phyloP scores from a whole-genome alignment of 2,797 vertebrate species.

The Sebastes trivittatus region DNA sequence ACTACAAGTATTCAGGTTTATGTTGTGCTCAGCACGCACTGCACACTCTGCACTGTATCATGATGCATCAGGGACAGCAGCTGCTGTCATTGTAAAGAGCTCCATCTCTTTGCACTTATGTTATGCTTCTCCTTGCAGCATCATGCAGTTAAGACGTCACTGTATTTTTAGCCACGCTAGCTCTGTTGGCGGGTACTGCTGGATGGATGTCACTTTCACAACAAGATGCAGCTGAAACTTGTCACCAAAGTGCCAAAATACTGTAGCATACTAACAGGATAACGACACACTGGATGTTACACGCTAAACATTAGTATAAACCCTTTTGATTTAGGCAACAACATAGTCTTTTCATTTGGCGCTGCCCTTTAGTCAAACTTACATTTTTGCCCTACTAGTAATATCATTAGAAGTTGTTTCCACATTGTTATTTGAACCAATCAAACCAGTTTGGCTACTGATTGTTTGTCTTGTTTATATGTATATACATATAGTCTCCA shows the following conservation, averaged over 20 bases:
- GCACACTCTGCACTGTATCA: not conserved
- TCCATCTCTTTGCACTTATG: not conserved
- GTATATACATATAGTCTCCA: not conserved
- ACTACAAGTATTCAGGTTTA: not conserved
- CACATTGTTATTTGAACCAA: not conserved
- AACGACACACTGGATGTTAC: not conserved
- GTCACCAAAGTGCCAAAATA: not conserved
- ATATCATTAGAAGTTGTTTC: not conserved
- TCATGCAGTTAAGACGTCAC: not conserved
- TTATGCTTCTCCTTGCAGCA: not conserved
- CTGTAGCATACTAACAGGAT: not conserved
- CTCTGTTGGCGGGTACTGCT: not conserved
- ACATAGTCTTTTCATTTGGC: not conserved
- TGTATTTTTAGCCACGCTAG: not conserved
- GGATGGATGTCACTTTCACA: not conserved
- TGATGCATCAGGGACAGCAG: not conserved
- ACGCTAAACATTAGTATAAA: not conserved
- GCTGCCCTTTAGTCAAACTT: not conserved
- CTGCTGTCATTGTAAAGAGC: not conserved
- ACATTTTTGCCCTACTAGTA: not conserved
- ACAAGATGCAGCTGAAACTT: not conserved
- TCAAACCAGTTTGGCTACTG: not conserved
- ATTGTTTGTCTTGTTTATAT: slow-evolving; percentile 8
- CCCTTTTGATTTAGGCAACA: not conserved
- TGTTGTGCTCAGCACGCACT: not conserved